phyloP scores from a whole-genome alignment of 1,140 invertebrate species.

The Melanaphis sacchari region DNA sequence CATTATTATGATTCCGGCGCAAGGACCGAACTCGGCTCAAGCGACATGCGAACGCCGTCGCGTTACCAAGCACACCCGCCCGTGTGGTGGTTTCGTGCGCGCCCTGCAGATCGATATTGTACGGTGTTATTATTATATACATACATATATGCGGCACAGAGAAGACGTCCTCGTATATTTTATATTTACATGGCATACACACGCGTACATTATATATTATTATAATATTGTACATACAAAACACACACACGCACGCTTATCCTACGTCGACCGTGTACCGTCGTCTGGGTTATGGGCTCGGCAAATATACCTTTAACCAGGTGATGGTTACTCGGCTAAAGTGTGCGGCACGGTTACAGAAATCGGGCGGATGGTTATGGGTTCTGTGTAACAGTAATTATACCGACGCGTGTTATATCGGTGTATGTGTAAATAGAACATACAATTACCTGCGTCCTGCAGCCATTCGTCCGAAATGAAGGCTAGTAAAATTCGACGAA shows the following conservation, averaged over 20 bases:
- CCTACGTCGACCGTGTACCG: not conserved
- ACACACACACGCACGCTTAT: not conserved
- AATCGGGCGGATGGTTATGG: not conserved
- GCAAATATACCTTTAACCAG: not conserved
- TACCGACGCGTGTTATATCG: not conserved
- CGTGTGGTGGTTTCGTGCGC: not conserved
- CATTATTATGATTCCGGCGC: not conserved
- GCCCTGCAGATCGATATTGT: not conserved
- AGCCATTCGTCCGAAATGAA: not conserved
- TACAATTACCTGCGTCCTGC: not conserved
- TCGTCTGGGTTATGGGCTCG: not conserved
- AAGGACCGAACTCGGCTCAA: not conserved
- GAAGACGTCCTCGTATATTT: slow-evolving; percentile 8
- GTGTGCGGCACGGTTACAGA: not conserved
- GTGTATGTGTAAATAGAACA: not conserved
- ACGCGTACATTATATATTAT: not conserved
- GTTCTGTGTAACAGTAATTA: not conserved
- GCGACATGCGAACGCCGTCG: not conserved
- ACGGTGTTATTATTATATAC: not conserved
- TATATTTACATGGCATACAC: not conserved
- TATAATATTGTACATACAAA: not conserved
- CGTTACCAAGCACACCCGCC: not conserved
- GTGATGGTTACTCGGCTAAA: not conserved
- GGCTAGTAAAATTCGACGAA: not conserved
- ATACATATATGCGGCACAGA: not conserved